Evolutionary conservation across 2,888 invertebrate genomes (phyloP), one percentile per base, ranked within the genome.

Genomic region (Orthosia cruda): DNA sequence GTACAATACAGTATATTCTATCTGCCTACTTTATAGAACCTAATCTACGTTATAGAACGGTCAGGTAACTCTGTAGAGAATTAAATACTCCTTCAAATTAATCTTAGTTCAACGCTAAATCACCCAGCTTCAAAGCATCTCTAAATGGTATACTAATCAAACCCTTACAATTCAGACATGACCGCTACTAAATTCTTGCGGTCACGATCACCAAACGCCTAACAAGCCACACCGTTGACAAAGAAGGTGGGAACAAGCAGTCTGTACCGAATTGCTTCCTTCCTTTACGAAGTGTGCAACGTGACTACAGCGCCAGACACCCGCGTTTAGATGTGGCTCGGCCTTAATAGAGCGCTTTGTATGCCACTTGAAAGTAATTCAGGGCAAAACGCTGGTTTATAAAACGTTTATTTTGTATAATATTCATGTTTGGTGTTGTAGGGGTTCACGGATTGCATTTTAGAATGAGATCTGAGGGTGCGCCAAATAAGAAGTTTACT

Each of bases 231-330:
- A 65, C 57, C 50, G 57, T 63, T 67, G 50, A 81, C 90, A 89
- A 88, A 87, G 85, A 84, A 78, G 71, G 62, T 78, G 73, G 68
- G 81, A 84, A 75, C 76, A 78, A 77, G 68, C 58, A 71, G 80
- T 81, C 88, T 88, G 83, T 81, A 71, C 67, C 61, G 81, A 88
- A 90, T 90, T 89, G 83, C 85, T 89, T 89, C 88, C 90, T 89
- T 90, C 91, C 90, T 82, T 55, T 62, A 63, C 72, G 74, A 68
- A 79, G 76, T 81, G 74, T 62, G 59, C 73, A 74, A 89, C 87
- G 90, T 89, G 90, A 86, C 90, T 89, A 47, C 75, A 63, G 20
- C 45, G 45, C 20, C 59, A 20, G 66, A 75, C 70, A 76, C 61
- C 74, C 71, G 59, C 32, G 68, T 54, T 58, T 75, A 83, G 65